phyloP scores from a whole-genome alignment of 2,797 vertebrate species.

The Toxotes lorentzi region DNA sequence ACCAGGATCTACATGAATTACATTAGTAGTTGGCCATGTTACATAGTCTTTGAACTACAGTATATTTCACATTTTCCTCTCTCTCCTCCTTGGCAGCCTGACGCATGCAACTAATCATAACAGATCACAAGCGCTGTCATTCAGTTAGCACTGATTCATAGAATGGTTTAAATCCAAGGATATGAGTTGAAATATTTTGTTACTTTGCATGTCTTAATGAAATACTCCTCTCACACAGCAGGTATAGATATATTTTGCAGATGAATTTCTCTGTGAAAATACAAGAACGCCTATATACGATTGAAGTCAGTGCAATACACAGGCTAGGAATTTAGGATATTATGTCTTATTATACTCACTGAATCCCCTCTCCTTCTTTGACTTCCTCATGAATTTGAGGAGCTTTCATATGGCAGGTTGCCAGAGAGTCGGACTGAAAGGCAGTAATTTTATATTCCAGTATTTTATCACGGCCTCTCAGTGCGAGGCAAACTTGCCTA shows the following conservation, averaged over 20 bases:
- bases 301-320: conserved; percentile 51
- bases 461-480: conserved; percentile 57
- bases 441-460: conserved; percentile 70
- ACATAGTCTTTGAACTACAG: conserved; percentile 31
- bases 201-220: conserved; percentile 41
- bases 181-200: conserved; percentile 39
- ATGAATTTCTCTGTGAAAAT: conserved; percentile 32
- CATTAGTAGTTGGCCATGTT: conserved; percentile 11
- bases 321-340: conserved; percentile 58
- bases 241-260: conserved; percentile 30
- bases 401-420: conserved; percentile 68
- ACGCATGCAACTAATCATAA: conserved; percentile 52
- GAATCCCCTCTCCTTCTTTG: conserved; percentile 57
- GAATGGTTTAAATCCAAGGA: conserved; percentile 49
- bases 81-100: conserved; percentile 26
- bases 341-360: conserved; percentile 60
- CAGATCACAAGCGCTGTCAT: conserved; percentile 56
- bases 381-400: conserved; percentile 69
- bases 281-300: conserved; percentile 47
- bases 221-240: conserved; percentile 26
- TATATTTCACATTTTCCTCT: conserved; percentile 37
- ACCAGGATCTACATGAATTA: conserved; percentile 40
- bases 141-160: conserved; percentile 56
- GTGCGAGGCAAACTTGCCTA: conserved; percentile 48
- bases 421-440: conserved; percentile 69